These are phyloP conservation scores for Tyrophagus putrescentiae DNA, from an alignment of 1,140 invertebrate species.

Conservation along the genomic window DNA sequence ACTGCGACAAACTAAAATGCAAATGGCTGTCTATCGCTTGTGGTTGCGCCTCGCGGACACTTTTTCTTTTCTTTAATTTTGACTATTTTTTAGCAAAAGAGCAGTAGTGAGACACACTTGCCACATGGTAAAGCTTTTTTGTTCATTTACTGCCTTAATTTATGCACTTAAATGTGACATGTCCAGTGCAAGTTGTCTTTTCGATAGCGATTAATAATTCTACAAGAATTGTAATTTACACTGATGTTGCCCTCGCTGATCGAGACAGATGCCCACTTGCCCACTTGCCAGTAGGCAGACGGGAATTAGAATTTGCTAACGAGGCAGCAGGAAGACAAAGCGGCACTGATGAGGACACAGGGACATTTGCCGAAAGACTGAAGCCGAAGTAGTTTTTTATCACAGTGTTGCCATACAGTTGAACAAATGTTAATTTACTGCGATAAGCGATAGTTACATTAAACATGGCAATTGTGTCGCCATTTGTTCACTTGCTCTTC, in stretches of 20 bases:
- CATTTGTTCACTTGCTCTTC: slow-evolving; percentile 2
- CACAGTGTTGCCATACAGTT: slow-evolving; percentile 2
- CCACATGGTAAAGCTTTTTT: neutral
- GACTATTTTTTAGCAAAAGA: no score
- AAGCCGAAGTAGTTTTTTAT: neutral
- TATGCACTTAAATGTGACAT: slow-evolving; percentile 4
- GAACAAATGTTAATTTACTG: slow-evolving; percentile 11
- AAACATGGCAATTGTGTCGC: slow-evolving; percentile 12
- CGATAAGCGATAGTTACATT: neutral
- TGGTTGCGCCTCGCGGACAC: neutral
- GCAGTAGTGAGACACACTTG: neutral
- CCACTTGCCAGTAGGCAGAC: no score
- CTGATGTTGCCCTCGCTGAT: no score
- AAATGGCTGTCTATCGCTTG: slow-evolving; percentile 8
- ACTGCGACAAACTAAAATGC: neutral
- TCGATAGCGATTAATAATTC: slow-evolving; percentile 7
- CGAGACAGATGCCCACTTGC: no score
- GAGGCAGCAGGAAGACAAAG: slow-evolving; percentile 6
- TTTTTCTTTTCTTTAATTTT: no score
- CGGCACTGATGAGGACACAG: neutral
- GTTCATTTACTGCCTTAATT: slow-evolving; percentile 4
- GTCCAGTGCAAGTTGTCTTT: no score
- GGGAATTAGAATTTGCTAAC: slow-evolving; percentile 13
- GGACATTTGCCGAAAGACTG: neutral
- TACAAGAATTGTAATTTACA: no score